Percentiles rank a stretch among this genome's conserved stretches.
These are phyloP conservation scores for Coilia nasus DNA, from an alignment of 2,797 vertebrate genomes.

Conservation along the genomic window DNA sequence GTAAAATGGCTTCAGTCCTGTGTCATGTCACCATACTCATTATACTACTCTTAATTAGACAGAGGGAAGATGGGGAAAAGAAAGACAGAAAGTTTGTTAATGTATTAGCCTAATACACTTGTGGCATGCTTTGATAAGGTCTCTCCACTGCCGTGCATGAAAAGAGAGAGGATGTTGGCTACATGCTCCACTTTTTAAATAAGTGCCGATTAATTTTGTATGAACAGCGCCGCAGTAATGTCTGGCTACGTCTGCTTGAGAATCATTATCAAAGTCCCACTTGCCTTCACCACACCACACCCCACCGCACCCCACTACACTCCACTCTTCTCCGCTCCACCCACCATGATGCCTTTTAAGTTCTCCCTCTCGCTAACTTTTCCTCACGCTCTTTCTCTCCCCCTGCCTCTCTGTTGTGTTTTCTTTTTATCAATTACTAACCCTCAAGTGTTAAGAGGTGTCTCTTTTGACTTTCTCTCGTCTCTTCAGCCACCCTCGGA, in stretches of 20 bases:
- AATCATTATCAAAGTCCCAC: conserved; percentile 44
- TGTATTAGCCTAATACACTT: conserved; percentile 2
- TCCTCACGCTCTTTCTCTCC: not conserved
- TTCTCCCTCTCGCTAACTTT: not conserved
- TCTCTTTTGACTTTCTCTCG: not conserved
- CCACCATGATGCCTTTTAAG: not conserved
- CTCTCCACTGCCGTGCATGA: not conserved
- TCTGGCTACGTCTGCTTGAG: conserved; percentile 45
- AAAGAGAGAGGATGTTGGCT: conserved; percentile 2
- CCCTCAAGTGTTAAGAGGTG: not conserved
- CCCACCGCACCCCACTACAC: not conserved
- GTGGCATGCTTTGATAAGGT: conserved; percentile 10
- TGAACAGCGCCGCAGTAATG: conserved; percentile 57
- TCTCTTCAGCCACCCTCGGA: not conserved
- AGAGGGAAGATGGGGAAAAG: not conserved
- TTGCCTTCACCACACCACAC: conserved; percentile 28
- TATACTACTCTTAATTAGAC: not conserved
- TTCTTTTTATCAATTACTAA: not conserved
- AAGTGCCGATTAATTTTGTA: conserved; percentile 66
- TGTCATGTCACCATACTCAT: not conserved
- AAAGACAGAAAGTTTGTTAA: not conserved
- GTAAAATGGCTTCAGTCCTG: not conserved
- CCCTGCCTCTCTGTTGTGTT: not conserved
- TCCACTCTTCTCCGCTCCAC: no score
- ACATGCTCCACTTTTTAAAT: conserved; percentile 55